phyloP scores from a whole-genome alignment of 2,797 vertebrate genomes.

The Poliocrania exsul region DNA sequence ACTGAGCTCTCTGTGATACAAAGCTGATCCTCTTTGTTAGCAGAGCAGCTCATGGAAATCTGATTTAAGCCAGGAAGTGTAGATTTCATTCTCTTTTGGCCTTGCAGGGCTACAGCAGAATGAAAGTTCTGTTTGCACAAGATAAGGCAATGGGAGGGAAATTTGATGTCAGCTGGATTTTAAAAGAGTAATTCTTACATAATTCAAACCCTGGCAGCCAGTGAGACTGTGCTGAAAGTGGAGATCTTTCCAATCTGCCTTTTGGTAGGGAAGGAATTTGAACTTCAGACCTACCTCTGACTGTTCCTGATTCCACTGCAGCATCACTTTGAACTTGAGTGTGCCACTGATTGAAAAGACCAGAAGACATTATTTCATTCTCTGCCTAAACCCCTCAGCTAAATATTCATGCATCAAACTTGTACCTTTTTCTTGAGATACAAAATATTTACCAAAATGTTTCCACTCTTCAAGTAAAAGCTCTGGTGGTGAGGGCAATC shows the following conservation, averaged over 20 bases:
- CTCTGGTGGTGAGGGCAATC: not conserved
- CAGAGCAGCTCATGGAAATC: constrained; percentile 22
- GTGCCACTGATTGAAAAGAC: not conserved
- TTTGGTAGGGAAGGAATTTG: not conserved
- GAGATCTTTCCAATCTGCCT: not conserved
- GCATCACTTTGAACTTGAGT: not conserved
- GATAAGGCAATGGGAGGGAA: not conserved
- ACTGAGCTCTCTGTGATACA: not conserved
- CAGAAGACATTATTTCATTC: not conserved
- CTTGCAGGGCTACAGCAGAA: not conserved
- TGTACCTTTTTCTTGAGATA: not conserved
- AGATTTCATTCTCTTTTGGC: not conserved
- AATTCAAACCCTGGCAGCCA: not conserved
- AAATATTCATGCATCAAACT: not conserved
- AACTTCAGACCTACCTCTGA: not conserved
- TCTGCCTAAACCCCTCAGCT: not conserved
- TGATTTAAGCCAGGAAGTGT: constrained; percentile 18
- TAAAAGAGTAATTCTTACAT: not conserved
- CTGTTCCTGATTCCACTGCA: not conserved
- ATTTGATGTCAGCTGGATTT: not conserved
- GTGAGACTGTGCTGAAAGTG: not conserved
- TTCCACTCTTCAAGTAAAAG: not conserved
- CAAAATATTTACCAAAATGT: not conserved
- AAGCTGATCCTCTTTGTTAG: constrained; percentile 15
- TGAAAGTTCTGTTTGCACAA: not conserved